Conservation (phyloP, 2,113 vertebrate species). For the Pangasianodon gigas region DNA sequence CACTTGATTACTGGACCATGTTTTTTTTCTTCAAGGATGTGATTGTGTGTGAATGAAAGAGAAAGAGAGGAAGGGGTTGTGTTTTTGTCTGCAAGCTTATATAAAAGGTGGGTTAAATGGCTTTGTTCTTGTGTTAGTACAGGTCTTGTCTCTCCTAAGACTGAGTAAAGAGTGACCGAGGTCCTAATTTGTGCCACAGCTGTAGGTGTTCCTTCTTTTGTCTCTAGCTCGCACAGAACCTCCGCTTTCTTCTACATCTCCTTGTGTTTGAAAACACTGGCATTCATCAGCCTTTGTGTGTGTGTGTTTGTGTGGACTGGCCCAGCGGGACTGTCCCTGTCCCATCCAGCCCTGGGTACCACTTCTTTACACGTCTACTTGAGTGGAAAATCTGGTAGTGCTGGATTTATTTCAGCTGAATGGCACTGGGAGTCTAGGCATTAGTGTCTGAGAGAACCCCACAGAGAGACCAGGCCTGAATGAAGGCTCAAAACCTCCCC, state of each 20-base stretch:
- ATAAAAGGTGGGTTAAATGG: conserved; percentile 13
- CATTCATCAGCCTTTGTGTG: conserved; percentile 51
- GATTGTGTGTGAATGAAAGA: conserved; percentile 30
- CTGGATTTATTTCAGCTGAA: conserved; percentile 57
- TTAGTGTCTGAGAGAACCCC: conserved; percentile 45
- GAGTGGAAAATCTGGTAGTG: conserved; percentile 60
- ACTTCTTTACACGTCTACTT: conserved; percentile 53
- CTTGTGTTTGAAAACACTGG: conserved; percentile 60
- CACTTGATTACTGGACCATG: conserved; percentile 66
- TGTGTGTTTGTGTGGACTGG: conserved; percentile 50
- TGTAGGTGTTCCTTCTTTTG: conserved; percentile 44
- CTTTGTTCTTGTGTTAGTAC: conserved; percentile 26
- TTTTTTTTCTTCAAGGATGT: conserved; percentile 57
- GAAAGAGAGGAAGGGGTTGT: conserved; percentile 48
- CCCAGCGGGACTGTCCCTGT: conserved; percentile 49
- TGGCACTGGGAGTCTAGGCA: conserved; percentile 45
- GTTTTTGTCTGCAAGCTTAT: conserved; percentile 8
- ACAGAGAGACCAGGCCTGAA: conserved; percentile 39
- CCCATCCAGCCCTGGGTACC: conserved; percentile 28
- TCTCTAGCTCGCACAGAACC: conserved; percentile 34
- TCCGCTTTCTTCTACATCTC: conserved; percentile 39
- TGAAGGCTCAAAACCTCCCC: conserved; percentile 47
- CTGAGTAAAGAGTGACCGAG: conserved; percentile 14
- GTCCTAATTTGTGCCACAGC: conserved; percentile 51
- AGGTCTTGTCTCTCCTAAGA: conserved; percentile 17